These are phyloP conservation scores for Pluvialis apricaria DNA, from an alignment of 2,113 vertebrate genomes.

Conservation along the genomic window DNA sequence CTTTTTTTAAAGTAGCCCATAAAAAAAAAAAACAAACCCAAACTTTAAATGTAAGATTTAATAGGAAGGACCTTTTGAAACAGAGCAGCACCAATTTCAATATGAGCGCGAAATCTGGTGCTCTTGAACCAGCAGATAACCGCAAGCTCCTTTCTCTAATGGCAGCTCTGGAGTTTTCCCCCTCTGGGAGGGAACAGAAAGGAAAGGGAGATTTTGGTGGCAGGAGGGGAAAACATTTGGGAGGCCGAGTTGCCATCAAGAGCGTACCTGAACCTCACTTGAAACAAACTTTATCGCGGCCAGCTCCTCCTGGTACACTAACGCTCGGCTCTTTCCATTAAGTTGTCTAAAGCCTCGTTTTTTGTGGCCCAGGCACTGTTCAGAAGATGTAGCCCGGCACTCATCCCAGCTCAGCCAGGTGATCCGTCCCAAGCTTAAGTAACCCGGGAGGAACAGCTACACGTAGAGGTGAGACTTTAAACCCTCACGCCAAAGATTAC, in stretches of 20 bases:
- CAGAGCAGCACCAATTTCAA: not conserved
- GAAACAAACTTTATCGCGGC: not conserved
- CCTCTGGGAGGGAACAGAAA: not conserved
- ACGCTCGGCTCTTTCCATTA: not conserved
- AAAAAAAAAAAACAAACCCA: not conserved
- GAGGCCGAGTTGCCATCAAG: accelerated
- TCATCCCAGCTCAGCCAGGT: not conserved
- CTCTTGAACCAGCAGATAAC: not conserved
- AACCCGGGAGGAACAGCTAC: not conserved
- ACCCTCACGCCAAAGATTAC: not conserved
- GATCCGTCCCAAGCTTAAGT: not conserved
- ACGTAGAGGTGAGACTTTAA: not conserved
- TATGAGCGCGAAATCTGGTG: not conserved
- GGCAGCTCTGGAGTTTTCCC: not conserved
- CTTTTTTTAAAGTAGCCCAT: not conserved
- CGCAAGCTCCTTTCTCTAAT: not conserved
- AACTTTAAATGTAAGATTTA: not conserved
- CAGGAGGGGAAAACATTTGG: not conserved
- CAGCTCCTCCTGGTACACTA: not conserved
- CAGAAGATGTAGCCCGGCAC: not conserved
- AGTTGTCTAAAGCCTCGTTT: not conserved
- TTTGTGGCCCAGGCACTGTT: not conserved
- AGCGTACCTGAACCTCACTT: not conserved
- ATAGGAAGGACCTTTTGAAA: not conserved
- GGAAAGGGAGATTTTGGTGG: not conserved